Conservation (phyloP, 2,888 invertebrate species). For the Hesperia comma region DNA sequence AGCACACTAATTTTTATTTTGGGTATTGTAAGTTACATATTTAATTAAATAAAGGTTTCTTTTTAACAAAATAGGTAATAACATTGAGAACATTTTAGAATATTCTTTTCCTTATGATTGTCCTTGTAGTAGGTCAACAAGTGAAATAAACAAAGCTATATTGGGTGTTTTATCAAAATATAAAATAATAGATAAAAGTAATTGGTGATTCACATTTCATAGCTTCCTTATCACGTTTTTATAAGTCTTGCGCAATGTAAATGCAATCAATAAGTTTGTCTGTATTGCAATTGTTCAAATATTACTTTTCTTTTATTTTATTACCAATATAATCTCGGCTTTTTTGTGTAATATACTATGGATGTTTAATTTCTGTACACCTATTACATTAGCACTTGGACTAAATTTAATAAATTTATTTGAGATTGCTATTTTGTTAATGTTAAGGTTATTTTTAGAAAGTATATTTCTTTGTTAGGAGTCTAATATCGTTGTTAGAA, state of each 20-base stretch:
- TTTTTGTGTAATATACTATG: too few species aligned
- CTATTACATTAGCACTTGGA: too few species aligned
- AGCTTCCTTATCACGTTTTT: background rate
- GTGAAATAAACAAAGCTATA: background rate
- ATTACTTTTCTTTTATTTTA: background rate
- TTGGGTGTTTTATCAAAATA: background rate
- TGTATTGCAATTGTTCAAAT: background rate
- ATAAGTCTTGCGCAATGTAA: conserved; percentile 3
- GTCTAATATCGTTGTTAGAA: background rate
- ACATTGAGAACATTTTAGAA: too few species aligned
- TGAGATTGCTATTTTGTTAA: background rate
- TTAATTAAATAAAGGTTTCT: too few species aligned
- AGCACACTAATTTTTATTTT: too few species aligned
- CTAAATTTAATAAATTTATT: too few species aligned
- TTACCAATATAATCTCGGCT: too few species aligned
- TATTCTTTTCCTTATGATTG: background rate
- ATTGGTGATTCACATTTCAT: background rate
- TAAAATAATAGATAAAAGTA: background rate
- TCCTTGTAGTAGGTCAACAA: background rate
- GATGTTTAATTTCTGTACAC: too few species aligned
- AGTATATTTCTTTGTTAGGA: background rate
- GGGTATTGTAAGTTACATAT: too few species aligned
- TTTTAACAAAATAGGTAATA: too few species aligned
- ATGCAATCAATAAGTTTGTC: conserved; percentile 9
- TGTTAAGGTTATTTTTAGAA: background rate